Percentiles rank a stretch among this genome's conserved stretches.
Conservation (phyloP, 2,888 invertebrate genomes). For the Lissocephala sabroskyi region DNA sequence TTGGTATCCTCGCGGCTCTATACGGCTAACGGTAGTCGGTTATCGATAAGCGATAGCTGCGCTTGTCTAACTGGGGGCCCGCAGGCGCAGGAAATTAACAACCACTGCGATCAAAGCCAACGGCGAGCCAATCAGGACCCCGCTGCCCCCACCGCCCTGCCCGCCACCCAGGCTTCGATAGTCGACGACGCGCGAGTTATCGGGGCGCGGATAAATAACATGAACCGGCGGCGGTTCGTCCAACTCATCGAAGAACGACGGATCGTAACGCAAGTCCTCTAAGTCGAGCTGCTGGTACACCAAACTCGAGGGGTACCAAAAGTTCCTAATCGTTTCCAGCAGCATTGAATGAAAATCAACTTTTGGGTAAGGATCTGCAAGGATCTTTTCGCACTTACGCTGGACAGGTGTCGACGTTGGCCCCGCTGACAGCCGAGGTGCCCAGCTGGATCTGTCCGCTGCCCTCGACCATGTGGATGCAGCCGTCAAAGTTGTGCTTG, state of each 20-base stretch:
- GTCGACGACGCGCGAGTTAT: slow-evolving; percentile 46
- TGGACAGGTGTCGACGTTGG: slow-evolving; percentile 86
- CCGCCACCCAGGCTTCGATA: slow-evolving; percentile 29
- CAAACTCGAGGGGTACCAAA: slow-evolving; percentile 79
- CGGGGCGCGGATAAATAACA: slow-evolving; percentile 80
- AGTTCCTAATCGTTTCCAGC: slow-evolving; percentile 26
- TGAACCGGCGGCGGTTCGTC: slow-evolving; percentile 81
- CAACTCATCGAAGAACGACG: slow-evolving; percentile 77
- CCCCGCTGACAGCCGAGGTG: slow-evolving; percentile 80
- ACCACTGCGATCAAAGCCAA: slow-evolving; percentile 3
- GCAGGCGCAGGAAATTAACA: slow-evolving; percentile 10
- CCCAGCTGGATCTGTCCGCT: slow-evolving; percentile 83
- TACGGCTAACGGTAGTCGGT: background rate
- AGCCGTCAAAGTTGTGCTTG: slow-evolving; percentile 83
- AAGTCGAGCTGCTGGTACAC: slow-evolving; percentile 76
- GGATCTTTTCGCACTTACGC: slow-evolving; percentile 76
- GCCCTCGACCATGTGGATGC: slow-evolving; percentile 86
- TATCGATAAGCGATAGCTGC: background rate
- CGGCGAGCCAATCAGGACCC: background rate
- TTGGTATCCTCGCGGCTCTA: slow-evolving; percentile 7
- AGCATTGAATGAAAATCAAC: too few species aligned
- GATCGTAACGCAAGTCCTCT: slow-evolving; percentile 68
- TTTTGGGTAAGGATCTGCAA: too few species aligned
- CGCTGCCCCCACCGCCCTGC: slow-evolving; percentile 19
- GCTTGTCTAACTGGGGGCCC: slow-evolving; percentile 37